Evolutionary conservation across 2,888 invertebrate genomes (phyloP), one percentile per base, ranked within the genome.

Genomic region (Gymnocheta viridis): DNA sequence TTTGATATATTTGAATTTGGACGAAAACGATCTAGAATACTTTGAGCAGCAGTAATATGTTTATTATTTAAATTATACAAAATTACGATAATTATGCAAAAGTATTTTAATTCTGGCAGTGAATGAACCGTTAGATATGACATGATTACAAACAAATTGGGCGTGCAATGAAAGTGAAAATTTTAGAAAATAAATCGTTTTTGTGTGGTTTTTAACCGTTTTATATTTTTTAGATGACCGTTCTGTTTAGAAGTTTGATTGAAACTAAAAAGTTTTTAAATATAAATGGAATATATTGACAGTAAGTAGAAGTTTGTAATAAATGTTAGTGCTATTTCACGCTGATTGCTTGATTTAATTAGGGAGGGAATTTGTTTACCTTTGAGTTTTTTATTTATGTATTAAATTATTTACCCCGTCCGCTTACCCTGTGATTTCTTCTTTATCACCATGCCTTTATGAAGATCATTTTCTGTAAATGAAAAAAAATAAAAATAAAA

Each of bases 291-390:
- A 44, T 47, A 47, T 80, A 82, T 82, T 74, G 82, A 74, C 77
- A 74, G 60, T 24, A 54, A 60, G 69, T 84, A 67, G 32, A 29
- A 27, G 27, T 77, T 58, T 32, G 29, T 22, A 76, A 56, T 19
- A 54, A 44, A 35, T 66, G 38, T 49, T 77, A n/a, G 89, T 87
- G 87, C 87, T 89, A 62, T 91, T 91, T 91, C 90, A 91, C 88
- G 91, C 88, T 89, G 88, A 89, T 90, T 89, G 89, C 88, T 78
- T 91, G 87, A 85, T 85, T 84, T 91, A 91, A 91, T 91, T 91
- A 87, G 83, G 67, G 67, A 44, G 74, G 77, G 72, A 56, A 78
- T 83, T 49, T 67, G 19, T 47, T 67, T 47, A 29, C 22, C 6
- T 60, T 64, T 35, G 47, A 51, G 10, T 60, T 47, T 49, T 19